Percentiles rank a stretch among this genome's conserved stretches.
phyloP scores from a whole-genome alignment of 1,140 invertebrate genomes.

The Pachyrhynchus sulphureomaculatus region DNA sequence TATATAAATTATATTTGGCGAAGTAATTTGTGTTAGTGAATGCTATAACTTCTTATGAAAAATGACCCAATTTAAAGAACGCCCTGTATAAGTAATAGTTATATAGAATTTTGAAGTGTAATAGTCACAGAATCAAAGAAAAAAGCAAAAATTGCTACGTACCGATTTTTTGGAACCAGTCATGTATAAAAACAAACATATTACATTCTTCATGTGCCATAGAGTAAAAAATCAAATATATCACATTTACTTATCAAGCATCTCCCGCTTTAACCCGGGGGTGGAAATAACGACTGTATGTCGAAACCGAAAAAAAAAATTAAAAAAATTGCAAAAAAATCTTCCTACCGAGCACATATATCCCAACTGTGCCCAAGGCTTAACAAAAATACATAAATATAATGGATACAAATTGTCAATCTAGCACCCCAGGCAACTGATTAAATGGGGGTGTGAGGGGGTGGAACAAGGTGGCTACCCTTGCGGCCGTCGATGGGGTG shows the following conservation, averaged over 20 bases:
- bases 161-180: no score
- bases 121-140: no score
- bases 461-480: background rate
- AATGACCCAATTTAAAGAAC: no score
- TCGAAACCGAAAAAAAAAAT: conserved; percentile 2
- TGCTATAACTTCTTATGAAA: no score
- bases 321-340: background rate
- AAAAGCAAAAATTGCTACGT: no score
- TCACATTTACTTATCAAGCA: conserved; percentile 44
- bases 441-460: conserved; percentile 29
- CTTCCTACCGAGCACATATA: conserved; percentile 7
- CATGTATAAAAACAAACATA: no score
- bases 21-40: no score
- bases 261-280: conserved; percentile 31
- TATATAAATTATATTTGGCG: no score
- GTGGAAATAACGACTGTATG: conserved; percentile 39
- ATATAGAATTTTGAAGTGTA: no score
- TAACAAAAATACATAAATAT: conserved; percentile 49
- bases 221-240: conserved; percentile 41
- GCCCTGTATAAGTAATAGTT: no score
- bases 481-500: background rate
- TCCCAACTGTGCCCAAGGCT: background rate
- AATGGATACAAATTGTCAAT: conserved; percentile 51
- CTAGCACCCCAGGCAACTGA: conserved; percentile 42
- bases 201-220: conserved; percentile 24